These are phyloP conservation scores for Caenorhabditis sp. DNA, from an alignment of 2,888 invertebrate species.

Conservation along the genomic window DNA sequence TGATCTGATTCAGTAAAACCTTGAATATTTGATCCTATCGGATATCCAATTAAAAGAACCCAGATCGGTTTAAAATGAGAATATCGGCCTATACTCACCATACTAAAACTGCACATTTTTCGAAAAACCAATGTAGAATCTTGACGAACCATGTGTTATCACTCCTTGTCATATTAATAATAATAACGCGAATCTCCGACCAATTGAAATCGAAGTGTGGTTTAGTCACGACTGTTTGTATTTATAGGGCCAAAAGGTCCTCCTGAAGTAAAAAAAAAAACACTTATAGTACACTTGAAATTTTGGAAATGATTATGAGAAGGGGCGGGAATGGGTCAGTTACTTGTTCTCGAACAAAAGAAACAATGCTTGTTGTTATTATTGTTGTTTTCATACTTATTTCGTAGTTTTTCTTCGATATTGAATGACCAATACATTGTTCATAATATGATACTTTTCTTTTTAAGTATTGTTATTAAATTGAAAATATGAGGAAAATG, in stretches of 20 bases:
- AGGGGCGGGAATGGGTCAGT: neutral
- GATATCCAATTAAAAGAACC: no score
- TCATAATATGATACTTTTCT: no score
- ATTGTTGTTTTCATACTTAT: neutral
- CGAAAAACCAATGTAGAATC: constrained; percentile 40
- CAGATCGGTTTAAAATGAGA: no score
- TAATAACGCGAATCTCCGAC: no score
- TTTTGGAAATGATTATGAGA: neutral
- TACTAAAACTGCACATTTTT: constrained; percentile 27
- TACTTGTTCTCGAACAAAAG: neutral
- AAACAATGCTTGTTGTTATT: neutral
- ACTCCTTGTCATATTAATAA: constrained; percentile 3
- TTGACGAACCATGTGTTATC: constrained; percentile 39
- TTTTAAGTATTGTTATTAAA: no score
- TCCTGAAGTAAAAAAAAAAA: neutral
- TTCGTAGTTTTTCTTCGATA: no score
- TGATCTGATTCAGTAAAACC: no score
- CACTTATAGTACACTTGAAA: neutral
- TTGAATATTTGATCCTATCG: no score
- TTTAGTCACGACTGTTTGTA: neutral
- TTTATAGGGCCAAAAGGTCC: neutral
- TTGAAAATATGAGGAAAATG: no score
- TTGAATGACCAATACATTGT: neutral
- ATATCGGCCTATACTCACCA: constrained; percentile 11
- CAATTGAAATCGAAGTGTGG: neutral